phyloP scores from a whole-genome alignment of 1,140 invertebrate species.

The Cyphomyrmex costatus region DNA sequence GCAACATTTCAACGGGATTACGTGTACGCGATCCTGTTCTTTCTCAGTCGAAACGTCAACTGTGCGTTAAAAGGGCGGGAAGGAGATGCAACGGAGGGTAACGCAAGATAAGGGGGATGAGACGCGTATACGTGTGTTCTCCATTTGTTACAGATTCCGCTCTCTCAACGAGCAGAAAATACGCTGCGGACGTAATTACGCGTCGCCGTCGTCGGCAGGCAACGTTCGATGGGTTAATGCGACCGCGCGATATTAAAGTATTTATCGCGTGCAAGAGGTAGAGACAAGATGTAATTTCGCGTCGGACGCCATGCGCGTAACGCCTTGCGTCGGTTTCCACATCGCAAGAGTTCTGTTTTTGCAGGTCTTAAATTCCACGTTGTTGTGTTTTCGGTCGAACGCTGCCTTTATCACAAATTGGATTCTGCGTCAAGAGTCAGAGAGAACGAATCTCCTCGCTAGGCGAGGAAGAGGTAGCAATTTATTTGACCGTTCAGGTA shows the following conservation, averaged over 20 bases:
- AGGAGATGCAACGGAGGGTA: not conserved
- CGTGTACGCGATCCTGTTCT: constrained; percentile 20
- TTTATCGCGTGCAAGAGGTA: constrained; percentile 50
- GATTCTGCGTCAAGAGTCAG: constrained; percentile 5
- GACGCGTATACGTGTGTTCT: not conserved
- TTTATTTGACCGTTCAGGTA: constrained; percentile 28
- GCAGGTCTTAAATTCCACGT: constrained; percentile 45
- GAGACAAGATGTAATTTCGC: constrained; percentile 56
- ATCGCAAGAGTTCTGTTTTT: constrained; percentile 11
- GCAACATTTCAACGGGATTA: constrained; percentile 28
- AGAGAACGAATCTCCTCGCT: not conserved
- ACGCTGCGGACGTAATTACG: constrained; percentile 29
- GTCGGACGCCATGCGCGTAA: constrained; percentile 22
- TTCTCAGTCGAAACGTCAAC: constrained; percentile 8
- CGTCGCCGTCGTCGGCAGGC: constrained; percentile 31
- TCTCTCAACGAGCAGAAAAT: constrained; percentile 47
- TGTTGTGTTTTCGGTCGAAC: constrained; percentile 13
- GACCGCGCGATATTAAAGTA: constrained; percentile 46
- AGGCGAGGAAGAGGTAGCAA: not conserved
- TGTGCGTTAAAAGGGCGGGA: constrained; percentile 2
- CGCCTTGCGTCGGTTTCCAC: not conserved
- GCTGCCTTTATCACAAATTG: constrained; percentile 32
- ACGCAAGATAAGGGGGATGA: not conserved
- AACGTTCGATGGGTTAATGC: constrained; percentile 49
- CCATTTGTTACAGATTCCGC: constrained; percentile 42